Conservation (phyloP, 2,113 vertebrate genomes). For the Oophaga pumilio region DNA sequence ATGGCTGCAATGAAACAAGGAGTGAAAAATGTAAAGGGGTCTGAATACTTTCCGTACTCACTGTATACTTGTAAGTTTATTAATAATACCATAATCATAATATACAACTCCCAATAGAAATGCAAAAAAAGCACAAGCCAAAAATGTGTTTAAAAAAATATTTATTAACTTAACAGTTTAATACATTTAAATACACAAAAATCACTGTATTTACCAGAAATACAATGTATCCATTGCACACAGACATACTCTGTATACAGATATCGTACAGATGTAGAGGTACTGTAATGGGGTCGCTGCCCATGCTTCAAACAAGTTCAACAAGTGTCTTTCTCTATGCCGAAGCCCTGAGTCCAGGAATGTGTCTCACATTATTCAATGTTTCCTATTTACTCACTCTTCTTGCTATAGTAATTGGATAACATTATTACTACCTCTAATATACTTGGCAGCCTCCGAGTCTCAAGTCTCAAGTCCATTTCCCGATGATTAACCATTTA, state of each 20-base stretch:
- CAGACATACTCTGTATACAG: not conserved
- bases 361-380: conserved; percentile 20
- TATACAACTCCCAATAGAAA: not conserved
- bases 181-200: conserved; percentile 14
- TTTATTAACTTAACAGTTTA: not conserved
- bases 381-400: conserved; percentile 1
- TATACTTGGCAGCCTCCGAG: conserved; percentile 1
- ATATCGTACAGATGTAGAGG: not conserved
- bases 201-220: conserved; percentile 41
- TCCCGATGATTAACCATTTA: conserved; percentile 21
- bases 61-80: too few relatives aligned
- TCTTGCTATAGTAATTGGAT: not conserved
- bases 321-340: conserved; percentile 9
- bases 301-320: not conserved
- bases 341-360: not conserved
- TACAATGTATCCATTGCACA: not conserved
- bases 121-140: not conserved
- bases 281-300: not conserved
- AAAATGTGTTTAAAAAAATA: not conserved
- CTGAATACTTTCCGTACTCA: too few relatives aligned
- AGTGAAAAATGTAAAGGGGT: too few relatives aligned
- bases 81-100: not conserved
- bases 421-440: not conserved
- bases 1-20: too few relatives aligned
- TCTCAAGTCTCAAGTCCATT: conserved; percentile 15